Base-by-base conservation (phyloP, 2,888 invertebrate genomes). In the Ethmia dodecea region DNA sequence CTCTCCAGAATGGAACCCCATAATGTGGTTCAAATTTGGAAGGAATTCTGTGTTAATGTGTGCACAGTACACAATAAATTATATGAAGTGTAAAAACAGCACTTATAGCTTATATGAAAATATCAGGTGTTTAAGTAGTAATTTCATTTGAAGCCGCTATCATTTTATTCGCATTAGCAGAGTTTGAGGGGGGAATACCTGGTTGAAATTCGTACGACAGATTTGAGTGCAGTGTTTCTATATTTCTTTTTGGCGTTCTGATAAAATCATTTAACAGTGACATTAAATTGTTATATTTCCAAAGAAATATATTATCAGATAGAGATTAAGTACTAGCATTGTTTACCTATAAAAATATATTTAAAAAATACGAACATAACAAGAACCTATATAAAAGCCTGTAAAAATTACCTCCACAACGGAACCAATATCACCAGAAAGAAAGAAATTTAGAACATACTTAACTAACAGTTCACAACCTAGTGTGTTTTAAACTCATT, bases 151-250 rank as follows among this genome's bases (percentile, higher is more conserved):
- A 56, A 22, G 13, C 43, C 43, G 49, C 61, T 67, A 68, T 71
- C 60, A 74, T 77, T 69, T 70, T 70, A 72, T 77, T 77, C 67
- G 54, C 76, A 78, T 77, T 75, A 76, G 64, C 60, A 53, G 38
- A 49, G 45, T 53, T 53, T 70, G 65, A 74, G 71, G 64, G 66
- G 70, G 67, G 63, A 68, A 57, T 44, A 49, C 60, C 60, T 59
- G 55, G 57, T 37, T 43, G 40, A 38, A 46, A 34, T 16, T 18
- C 41, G 40, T 43, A 31, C 66, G 58, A 52, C 51, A 16, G 28
- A 33, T 43, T 40, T 41, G 14, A 37, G 60, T 65, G 65, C 63
- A 26, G 35, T 26, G 20, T 29, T 28, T 24, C 8, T 2, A 20
- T 20, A 9, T 20, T 1, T 20, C 9, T 20, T 20, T 20, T 2